These are phyloP conservation scores for Macropodus opercularis DNA, from an alignment of 2,797 vertebrate genomes.

Conservation along the genomic window DNA sequence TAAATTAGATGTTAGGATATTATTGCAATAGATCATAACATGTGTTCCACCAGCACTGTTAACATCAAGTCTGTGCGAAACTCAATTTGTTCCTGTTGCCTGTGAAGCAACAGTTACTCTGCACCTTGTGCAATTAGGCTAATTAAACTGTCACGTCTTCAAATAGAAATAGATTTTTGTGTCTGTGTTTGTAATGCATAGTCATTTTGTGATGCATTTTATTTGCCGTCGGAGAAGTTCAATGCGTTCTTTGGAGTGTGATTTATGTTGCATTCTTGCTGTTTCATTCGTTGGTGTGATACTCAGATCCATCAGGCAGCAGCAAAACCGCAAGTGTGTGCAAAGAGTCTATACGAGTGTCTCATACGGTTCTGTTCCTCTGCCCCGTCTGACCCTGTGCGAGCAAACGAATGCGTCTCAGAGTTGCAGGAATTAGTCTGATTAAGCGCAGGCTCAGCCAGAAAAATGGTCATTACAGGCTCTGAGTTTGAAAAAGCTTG, in stretches of 20 bases:
- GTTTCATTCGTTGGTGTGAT: conserved; percentile 39
- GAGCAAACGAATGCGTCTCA: conserved; percentile 33
- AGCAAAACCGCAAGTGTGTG: neutral
- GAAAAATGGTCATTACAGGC: conserved; percentile 42
- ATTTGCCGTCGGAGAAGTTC: conserved; percentile 2
- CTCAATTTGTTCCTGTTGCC: conserved; percentile 37
- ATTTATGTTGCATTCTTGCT: conserved; percentile 13
- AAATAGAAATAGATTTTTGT: conserved; percentile 57
- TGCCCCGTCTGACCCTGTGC: neutral
- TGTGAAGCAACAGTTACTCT: conserved; percentile 23
- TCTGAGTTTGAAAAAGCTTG: conserved; percentile 22
- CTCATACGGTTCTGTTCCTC: neutral
- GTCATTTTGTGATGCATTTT: conserved; percentile 39
- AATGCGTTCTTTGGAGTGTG: conserved; percentile 5
- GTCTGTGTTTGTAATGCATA: conserved; percentile 27
- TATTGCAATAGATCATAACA: conserved; percentile 28
- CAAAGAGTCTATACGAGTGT: neutral
- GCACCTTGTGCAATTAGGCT: conserved; percentile 50
- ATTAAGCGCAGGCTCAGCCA: conserved; percentile 27
- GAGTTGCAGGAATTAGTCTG: conserved; percentile 33
- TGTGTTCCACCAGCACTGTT: neutral
- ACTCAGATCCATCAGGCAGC: conserved; percentile 14
- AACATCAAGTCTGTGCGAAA: conserved; percentile 1
- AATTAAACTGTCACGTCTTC: conserved; percentile 60
- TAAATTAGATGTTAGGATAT: conserved; percentile 52